Conservation (phyloP, 2,113 vertebrate genomes). For the Phylloscopus trochilus region DNA sequence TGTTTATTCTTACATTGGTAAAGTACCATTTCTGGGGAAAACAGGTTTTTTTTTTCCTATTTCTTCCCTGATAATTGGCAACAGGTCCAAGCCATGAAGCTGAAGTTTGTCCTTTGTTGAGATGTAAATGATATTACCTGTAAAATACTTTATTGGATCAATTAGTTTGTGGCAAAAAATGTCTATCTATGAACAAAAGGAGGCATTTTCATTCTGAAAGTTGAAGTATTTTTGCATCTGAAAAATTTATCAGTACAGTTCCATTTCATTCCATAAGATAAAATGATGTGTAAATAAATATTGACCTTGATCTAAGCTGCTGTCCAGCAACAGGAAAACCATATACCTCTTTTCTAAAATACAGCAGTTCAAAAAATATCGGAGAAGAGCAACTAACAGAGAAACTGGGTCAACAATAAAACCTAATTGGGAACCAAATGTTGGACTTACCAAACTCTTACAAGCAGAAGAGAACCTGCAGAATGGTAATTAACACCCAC, state of each 20-base stretch:
- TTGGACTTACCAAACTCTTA: slow-evolving; percentile 34
- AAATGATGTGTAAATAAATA: neutral
- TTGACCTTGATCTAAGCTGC: neutral
- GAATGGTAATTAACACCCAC: slow-evolving; percentile 51
- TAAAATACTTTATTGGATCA: neutral
- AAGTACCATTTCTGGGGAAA: neutral
- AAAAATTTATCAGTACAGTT: neutral
- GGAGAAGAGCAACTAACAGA: neutral
- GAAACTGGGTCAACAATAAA: neutral
- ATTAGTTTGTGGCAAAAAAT: neutral
- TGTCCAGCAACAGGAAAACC: neutral
- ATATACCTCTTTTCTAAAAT: neutral
- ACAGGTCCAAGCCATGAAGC: neutral
- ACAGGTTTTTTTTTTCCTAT: neutral
- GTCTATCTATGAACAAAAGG: neutral
- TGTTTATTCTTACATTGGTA: neutral
- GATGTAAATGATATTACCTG: neutral
- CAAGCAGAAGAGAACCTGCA: slow-evolving; percentile 1
- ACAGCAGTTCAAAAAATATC: neutral
- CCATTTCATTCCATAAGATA: neutral
- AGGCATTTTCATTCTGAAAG: neutral
- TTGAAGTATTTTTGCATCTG: neutral
- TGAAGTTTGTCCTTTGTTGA: neutral
- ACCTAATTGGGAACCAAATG: slow-evolving; percentile 10
- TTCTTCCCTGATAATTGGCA: neutral